Conservation (phyloP, 2,797 vertebrate species). For the Hippopotamyrus pictus region DNA sequence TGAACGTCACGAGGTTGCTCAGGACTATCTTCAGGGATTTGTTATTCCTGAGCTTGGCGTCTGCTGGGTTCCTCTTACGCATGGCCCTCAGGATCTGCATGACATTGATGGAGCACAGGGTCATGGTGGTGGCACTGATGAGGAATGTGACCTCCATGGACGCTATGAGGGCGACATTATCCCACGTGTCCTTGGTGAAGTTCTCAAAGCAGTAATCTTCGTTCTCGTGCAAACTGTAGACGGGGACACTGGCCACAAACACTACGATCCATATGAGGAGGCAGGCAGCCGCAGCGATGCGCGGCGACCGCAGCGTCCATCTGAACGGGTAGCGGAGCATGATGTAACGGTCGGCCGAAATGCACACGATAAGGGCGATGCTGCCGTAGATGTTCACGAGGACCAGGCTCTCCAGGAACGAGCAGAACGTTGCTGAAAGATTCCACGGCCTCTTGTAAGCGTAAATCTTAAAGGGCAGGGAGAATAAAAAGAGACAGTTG, state of each 20-base stretch:
- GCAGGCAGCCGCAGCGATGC: slow-evolving; percentile 49
- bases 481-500: slow-evolving; percentile 60
- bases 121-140: slow-evolving; percentile 36
- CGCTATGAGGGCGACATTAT: slow-evolving; percentile 34
- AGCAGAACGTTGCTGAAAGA: slow-evolving; percentile 48
- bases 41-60: slow-evolving; percentile 31
- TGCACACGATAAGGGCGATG: slow-evolving; percentile 59
- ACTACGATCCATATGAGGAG: slow-evolving; percentile 43
- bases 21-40: slow-evolving; percentile 54
- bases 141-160: slow-evolving; percentile 46
- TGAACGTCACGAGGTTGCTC: slow-evolving; percentile 48
- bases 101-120: slow-evolving; percentile 49
- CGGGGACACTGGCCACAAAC: slow-evolving; percentile 33
- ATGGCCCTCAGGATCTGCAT: slow-evolving; percentile 35
- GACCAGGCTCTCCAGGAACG: slow-evolving; percentile 58
- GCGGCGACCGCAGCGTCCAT: slow-evolving; percentile 43
- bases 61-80: slow-evolving; percentile 26
- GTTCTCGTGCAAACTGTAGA: slow-evolving; percentile 36
- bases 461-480: slow-evolving; percentile 62
- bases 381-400: slow-evolving; percentile 66
- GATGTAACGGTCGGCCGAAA: slow-evolving; percentile 55
- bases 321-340: slow-evolving; percentile 50
- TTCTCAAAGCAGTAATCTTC: slow-evolving; percentile 51
- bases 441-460: slow-evolving; percentile 50
- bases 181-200: slow-evolving; percentile 51